Percentiles rank a stretch among this genome's conserved stretches.
These are phyloP conservation scores for Chloromyia formosa DNA, from an alignment of 2,888 invertebrate species.

Conservation along the genomic window DNA sequence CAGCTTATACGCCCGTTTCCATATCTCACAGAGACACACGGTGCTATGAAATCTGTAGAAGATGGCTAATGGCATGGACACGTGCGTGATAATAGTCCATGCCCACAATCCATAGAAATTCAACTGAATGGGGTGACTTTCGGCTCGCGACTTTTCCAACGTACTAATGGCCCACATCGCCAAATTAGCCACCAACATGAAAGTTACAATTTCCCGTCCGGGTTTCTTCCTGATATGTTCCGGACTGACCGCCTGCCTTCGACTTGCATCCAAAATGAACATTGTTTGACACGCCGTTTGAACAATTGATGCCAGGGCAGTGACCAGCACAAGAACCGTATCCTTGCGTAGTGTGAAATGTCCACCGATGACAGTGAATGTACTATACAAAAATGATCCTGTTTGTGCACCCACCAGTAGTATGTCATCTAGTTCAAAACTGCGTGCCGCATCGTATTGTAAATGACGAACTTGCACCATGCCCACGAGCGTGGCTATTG, in stretches of 20 bases:
- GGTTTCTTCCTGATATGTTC: slow-evolving; percentile 88
- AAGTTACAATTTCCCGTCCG: slow-evolving; percentile 92
- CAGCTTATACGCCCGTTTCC: slow-evolving; percentile 95
- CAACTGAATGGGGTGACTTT: slow-evolving; percentile 90
- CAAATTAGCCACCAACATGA: slow-evolving; percentile 86
- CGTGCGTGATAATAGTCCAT: slow-evolving; percentile 95
- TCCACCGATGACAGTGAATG: slow-evolving; percentile 92
- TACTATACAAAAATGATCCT: slow-evolving; percentile 92
- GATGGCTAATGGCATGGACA: slow-evolving; percentile 91
- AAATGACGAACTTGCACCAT: slow-evolving; percentile 87
- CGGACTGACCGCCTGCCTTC: slow-evolving; percentile 81
- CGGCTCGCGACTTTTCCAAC: slow-evolving; percentile 88
- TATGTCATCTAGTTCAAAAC: slow-evolving; percentile 88
- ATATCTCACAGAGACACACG: slow-evolving; percentile 94
- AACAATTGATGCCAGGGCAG: slow-evolving; percentile 83
- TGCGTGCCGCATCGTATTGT: slow-evolving; percentile 83
- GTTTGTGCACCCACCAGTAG: slow-evolving; percentile 92
- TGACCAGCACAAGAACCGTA: slow-evolving; percentile 82
- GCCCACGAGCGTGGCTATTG: slow-evolving; percentile 85
- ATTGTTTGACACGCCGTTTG: slow-evolving; percentile 92
- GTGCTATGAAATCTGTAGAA: slow-evolving; percentile 96
- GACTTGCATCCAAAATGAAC: slow-evolving; percentile 90
- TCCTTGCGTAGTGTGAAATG: slow-evolving; percentile 85
- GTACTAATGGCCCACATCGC: slow-evolving; percentile 97
- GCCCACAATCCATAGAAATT: slow-evolving; percentile 94